Conservation (phyloP, 1,140 invertebrate species). For the Apis laboriosa region DNA sequence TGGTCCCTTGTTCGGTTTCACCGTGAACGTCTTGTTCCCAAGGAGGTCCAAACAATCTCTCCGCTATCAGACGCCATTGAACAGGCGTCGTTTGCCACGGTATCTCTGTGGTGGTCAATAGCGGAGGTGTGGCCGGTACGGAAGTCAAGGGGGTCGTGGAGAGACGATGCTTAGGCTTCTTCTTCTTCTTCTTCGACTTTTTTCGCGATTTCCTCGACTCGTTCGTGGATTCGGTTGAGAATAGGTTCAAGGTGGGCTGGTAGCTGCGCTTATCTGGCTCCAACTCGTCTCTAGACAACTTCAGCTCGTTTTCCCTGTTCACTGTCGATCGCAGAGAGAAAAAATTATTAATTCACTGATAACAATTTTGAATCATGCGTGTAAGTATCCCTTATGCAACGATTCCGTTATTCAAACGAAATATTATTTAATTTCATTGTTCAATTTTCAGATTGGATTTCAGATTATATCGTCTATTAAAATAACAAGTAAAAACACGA, state of each 20-base stretch:
- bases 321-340: slow-evolving; percentile 40
- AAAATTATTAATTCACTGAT: background rate
- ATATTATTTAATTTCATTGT: no score
- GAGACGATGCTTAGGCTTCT: slow-evolving; percentile 56
- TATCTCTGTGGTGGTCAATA: slow-evolving; percentile 54
- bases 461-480: no score
- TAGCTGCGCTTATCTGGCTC: slow-evolving; percentile 60
- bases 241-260: slow-evolving; percentile 9
- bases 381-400: no score
- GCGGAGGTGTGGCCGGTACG: slow-evolving; percentile 29
- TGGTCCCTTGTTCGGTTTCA: slow-evolving; percentile 34
- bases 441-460: no score
- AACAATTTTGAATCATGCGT: no score
- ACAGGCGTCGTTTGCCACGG: slow-evolving; percentile 51
- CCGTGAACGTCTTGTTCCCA: slow-evolving; percentile 52
- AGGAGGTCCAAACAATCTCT: slow-evolving; percentile 63
- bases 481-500: no score
- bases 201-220: slow-evolving; percentile 42
- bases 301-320: slow-evolving; percentile 58
- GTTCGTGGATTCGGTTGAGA: slow-evolving; percentile 12
- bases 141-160: slow-evolving; percentile 40
- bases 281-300: slow-evolving; percentile 33
- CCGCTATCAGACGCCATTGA: slow-evolving; percentile 70
- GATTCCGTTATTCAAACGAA: no score
- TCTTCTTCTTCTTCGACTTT: slow-evolving; percentile 69